These are phyloP conservation scores for Dromiciops gliroides DNA, from an alignment of 2,113 vertebrate genomes.

Conservation along the genomic window DNA sequence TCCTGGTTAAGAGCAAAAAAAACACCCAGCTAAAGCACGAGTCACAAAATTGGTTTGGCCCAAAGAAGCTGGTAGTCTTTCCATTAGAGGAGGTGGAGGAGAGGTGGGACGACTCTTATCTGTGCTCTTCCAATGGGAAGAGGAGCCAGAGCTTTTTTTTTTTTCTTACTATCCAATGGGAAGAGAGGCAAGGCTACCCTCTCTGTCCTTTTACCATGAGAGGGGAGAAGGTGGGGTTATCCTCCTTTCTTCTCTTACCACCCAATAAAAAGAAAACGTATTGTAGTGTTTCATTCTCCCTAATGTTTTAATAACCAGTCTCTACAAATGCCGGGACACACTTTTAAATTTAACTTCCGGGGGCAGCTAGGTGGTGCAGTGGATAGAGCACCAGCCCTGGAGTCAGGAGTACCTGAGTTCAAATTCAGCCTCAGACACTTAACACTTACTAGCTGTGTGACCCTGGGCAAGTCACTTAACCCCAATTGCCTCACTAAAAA, in stretches of 20 bases:
- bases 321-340: not conserved
- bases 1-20: not conserved
- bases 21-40: accelerated
- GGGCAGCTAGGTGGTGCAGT: too few species aligned
- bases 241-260: not conserved
- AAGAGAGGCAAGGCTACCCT: too few species aligned
- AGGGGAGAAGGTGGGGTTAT: not conserved
- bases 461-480: too few species aligned
- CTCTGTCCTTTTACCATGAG: not conserved
- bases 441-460: too few species aligned
- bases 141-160: too few species aligned
- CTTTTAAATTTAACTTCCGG: not conserved
- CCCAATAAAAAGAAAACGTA: accelerated
- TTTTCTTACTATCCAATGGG: not conserved
- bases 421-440: too few species aligned
- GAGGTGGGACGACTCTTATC: not conserved
- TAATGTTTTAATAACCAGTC: too few species aligned
- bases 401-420: too few species aligned
- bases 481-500: too few species aligned
- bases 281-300: not conserved
- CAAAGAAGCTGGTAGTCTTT: not conserved
- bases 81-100: not conserved
- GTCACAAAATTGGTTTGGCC: not conserved
- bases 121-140: not conserved
- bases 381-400: too few species aligned